These are phyloP conservation scores for Hybognathus amarus DNA, from an alignment of 2,797 vertebrate species.

Conservation along the genomic window DNA sequence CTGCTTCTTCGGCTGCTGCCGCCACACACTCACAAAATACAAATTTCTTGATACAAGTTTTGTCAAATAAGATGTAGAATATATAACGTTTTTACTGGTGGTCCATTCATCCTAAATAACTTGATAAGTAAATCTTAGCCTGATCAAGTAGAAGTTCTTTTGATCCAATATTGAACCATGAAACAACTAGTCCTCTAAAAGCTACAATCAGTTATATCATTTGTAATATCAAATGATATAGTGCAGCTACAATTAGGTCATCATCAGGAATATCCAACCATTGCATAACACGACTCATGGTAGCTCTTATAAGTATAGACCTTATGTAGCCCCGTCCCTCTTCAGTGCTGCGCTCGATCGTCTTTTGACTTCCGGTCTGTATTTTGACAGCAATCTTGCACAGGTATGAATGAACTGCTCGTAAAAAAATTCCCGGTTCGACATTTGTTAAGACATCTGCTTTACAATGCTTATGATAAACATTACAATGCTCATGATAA, in stretches of 20 bases:
- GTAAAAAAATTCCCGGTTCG: too few species aligned
- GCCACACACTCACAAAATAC: neutral
- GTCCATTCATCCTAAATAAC: neutral
- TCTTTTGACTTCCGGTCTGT: too few species aligned
- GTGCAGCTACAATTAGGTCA: neutral
- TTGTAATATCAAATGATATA: neutral
- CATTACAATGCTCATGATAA: too few species aligned
- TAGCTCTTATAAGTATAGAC: neutral
- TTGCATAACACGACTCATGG: neutral
- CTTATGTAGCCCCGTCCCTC: too few species aligned
- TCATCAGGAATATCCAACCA: neutral
- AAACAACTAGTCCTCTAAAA: neutral
- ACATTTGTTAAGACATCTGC: too few species aligned
- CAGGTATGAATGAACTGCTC: too few species aligned
- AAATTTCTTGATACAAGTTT: neutral
- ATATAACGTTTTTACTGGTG: neutral
- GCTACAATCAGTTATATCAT: neutral
- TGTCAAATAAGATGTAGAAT: neutral
- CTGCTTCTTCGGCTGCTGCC: too few species aligned
- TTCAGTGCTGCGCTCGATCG: too few species aligned
- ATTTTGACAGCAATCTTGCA: too few species aligned
- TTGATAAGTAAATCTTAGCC: neutral
- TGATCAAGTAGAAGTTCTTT: neutral
- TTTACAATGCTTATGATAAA: too few species aligned
- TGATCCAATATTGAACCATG: neutral